Evolutionary conservation across 2,113 vertebrate species (phyloP), one percentile per base, ranked within the genome.

Genomic region (Thinocorus orbignyianus): DNA sequence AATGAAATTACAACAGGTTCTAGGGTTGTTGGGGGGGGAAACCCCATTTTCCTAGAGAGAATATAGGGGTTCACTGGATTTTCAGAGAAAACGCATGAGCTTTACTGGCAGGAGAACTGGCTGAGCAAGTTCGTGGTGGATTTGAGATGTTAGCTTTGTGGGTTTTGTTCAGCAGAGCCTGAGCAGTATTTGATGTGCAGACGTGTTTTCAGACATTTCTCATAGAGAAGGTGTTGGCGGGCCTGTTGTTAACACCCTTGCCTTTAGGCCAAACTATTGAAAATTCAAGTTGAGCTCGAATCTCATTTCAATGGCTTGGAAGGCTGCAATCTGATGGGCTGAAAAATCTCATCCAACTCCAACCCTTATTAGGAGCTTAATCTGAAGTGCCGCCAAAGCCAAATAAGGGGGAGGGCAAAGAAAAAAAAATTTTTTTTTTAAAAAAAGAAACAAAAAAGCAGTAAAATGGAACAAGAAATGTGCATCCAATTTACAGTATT

Each of bases 341-440:
- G 28, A 93, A 94, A 92, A 86, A 81, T 19, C 57, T 84, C 28
- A 0, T 96, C 96, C 96, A 96, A 76, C 86, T 97, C 92, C 65
- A 92, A 7, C 91, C 96, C 93, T 96, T 96, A 95, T 95, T 97
- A 97, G 96, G 93, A 96, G 61, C 81, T 97, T 94, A 93, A 92
- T 93, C 83, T 93, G 90, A 96, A 95, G 46, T 1, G 6, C 78
- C 93, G 95, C 87, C 95, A 91, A 93, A 91, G 80, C 51, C 88
- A 71, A 93, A 95, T 72, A 66, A 94, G 77, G 33, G 61, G 35
- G 64, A 65, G 74, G 30, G 55, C 1, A 19, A 41, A 54, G 28
- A 17, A 22, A 73, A 73, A 70, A 52, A 74, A 42, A 71, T n/a
- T n/a, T n/a, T n/a, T n/a, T n/a, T n/a, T n/a, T n/a, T n/a, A 64